These are phyloP conservation scores for Parnassius mnemosyne DNA, from an alignment of 2,888 invertebrate genomes.

Conservation along the genomic window DNA sequence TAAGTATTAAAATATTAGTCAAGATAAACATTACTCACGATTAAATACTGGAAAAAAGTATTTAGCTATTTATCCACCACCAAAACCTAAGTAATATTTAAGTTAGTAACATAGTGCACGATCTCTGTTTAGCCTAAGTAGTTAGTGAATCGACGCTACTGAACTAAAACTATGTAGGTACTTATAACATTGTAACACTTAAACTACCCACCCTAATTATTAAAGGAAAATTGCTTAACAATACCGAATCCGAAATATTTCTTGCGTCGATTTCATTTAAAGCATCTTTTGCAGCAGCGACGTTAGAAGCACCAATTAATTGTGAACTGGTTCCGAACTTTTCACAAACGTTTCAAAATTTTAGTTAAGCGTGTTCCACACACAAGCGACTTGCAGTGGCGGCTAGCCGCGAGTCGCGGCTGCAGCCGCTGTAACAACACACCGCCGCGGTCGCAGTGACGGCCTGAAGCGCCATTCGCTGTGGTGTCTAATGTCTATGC, in stretches of 20 bases:
- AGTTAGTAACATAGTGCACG: conserved; percentile 52
- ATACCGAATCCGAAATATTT: not conserved
- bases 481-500: too few relatives aligned
- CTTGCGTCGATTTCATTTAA: conserved; percentile 3
- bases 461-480: too few relatives aligned
- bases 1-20: conserved; percentile 55
- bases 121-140: conserved; percentile 28
- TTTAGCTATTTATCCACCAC: conserved; percentile 66
- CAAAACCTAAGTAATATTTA: conserved; percentile 64
- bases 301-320: conserved; percentile 19
- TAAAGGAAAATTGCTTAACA: conserved; percentile 11
- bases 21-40: conserved; percentile 63
- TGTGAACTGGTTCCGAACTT: not conserved
- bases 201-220: conserved; percentile 48
- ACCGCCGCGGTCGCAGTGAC: too few relatives aligned
- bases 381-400: too few relatives aligned
- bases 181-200: conserved; percentile 60
- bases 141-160: conserved; percentile 26
- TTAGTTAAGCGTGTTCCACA: not conserved
- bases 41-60: conserved; percentile 65
- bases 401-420: too few relatives aligned
- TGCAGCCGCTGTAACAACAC: too few relatives aligned
- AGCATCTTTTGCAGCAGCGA: conserved; percentile 10
- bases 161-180: conserved; percentile 25
- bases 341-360: not conserved